phyloP scores from a whole-genome alignment of 2,888 invertebrate genomes.

The Nephrotoma flavescens region DNA sequence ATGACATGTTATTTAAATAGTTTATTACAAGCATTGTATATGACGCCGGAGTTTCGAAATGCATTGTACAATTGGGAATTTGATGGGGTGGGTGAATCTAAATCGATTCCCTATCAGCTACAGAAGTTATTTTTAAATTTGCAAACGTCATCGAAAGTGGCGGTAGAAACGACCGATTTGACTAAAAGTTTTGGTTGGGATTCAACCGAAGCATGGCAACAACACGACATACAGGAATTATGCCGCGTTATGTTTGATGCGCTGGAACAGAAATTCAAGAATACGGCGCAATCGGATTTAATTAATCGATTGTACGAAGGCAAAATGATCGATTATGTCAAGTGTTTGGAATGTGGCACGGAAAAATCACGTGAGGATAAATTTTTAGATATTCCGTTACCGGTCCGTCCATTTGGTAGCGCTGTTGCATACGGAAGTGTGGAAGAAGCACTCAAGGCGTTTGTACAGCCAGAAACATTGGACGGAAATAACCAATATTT shows the following conservation, averaged over 20 bases:
- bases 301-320: constrained; percentile 64
- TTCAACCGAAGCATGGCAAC: constrained; percentile 78
- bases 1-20: constrained; percentile 90
- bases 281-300: constrained; percentile 65
- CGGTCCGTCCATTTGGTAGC: constrained; percentile 70
- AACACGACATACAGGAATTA: constrained; percentile 83
- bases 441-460: constrained; percentile 63
- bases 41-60: constrained; percentile 87
- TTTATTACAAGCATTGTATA: constrained; percentile 70
- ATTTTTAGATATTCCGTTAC: constrained; percentile 73
- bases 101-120: constrained; percentile 72
- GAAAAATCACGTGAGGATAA: constrained; percentile 72
- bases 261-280: constrained; percentile 66
- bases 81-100: constrained; percentile 50
- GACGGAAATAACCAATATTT: constrained; percentile 75
- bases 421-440: constrained; percentile 62
- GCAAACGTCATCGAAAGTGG: constrained; percentile 63
- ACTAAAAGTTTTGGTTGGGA: constrained; percentile 86
- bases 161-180: constrained; percentile 74
- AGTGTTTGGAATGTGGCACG: constrained; percentile 69
- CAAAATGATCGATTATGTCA: constrained; percentile 78
- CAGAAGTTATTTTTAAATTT: constrained; percentile 73
- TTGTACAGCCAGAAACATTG: constrained; percentile 70
- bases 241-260: constrained; percentile 86
- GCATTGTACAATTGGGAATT: constrained; percentile 74